Conservation (phyloP, 2,888 invertebrate genomes). For the Boloria euphrosyne region DNA sequence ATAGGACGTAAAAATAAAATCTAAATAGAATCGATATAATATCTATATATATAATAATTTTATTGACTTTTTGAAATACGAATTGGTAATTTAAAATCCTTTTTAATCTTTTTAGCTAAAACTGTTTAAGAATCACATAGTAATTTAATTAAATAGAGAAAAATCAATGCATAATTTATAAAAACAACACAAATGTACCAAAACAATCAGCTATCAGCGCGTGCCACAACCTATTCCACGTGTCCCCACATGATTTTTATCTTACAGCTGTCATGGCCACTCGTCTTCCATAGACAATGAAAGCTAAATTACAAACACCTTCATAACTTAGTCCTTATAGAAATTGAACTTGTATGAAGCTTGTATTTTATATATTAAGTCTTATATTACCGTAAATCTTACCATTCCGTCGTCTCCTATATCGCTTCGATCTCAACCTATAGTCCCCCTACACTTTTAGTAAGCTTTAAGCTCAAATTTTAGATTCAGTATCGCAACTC, state of each 20-base stretch:
- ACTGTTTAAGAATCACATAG: too few species aligned
- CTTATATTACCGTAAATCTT: too few species aligned
- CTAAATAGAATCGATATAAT: slow-evolving; percentile 51
- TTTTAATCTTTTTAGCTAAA: too few species aligned
- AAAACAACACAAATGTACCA: slow-evolving; percentile 33
- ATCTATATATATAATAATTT: too few species aligned
- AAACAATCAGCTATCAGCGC: slow-evolving; percentile 40
- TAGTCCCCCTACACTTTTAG: too few species aligned
- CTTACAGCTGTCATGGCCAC: slow-evolving; percentile 63
- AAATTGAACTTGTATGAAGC: background rate
- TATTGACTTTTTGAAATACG: background rate
- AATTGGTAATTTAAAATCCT: background rate
- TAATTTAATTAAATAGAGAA: too few species aligned
- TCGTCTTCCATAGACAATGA: slow-evolving; percentile 46
- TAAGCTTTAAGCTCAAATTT: too few species aligned
- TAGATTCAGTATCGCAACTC: too few species aligned
- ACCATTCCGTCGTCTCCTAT: too few species aligned
- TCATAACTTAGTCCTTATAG: background rate
- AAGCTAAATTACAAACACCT: slow-evolving; percentile 33
- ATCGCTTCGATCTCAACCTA: too few species aligned
- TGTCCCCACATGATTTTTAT: slow-evolving; percentile 58
- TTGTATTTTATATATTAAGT: background rate
- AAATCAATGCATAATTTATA: slow-evolving; percentile 22
- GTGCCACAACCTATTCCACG: slow-evolving; percentile 48
- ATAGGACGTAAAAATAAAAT: slow-evolving; percentile 57